These are phyloP conservation scores for Limulus polyphemus DNA, from an alignment of 2,888 invertebrate genomes.

Conservation along the genomic window DNA sequence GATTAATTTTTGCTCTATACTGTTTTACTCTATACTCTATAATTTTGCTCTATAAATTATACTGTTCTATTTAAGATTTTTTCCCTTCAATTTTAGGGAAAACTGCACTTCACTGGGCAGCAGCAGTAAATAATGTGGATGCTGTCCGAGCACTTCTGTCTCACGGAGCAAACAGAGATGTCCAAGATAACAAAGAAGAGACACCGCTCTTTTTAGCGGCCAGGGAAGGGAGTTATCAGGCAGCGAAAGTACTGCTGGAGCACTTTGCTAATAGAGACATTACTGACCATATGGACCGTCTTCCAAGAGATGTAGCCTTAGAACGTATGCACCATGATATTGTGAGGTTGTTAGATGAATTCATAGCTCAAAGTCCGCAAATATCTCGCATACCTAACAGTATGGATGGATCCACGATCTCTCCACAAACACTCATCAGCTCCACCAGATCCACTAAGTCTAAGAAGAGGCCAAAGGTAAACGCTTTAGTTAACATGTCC, in stretches of 20 bases:
- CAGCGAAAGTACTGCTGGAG: constrained; percentile 78
- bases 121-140: constrained; percentile 89
- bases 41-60: background rate
- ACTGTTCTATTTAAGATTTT: background rate
- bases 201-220: constrained; percentile 94
- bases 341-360: constrained; percentile 77
- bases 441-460: constrained; percentile 18
- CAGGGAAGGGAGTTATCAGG: constrained; percentile 84
- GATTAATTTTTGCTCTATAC: background rate
- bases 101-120: constrained; percentile 96
- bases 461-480: constrained; percentile 21
- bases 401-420: constrained; percentile 18
- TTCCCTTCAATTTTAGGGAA: constrained; percentile 15
- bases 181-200: constrained; percentile 93
- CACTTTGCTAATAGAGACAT: constrained; percentile 92
- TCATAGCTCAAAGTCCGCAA: constrained; percentile 56
- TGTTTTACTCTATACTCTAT: background rate
- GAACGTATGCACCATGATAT: constrained; percentile 88
- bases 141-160: constrained; percentile 78
- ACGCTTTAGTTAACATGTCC: constrained; percentile 17
- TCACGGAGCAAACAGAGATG: constrained; percentile 93
- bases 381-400: constrained; percentile 14
- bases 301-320: constrained; percentile 84
- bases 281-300: constrained; percentile 93
- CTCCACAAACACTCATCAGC: constrained; percentile 11